A percentile compares a stretch with the other conserved stretches of the same genome.
These are phyloP conservation scores for Neoitamus cyanurus DNA, from an alignment of 2,888 invertebrate genomes.

Conservation along the genomic window DNA sequence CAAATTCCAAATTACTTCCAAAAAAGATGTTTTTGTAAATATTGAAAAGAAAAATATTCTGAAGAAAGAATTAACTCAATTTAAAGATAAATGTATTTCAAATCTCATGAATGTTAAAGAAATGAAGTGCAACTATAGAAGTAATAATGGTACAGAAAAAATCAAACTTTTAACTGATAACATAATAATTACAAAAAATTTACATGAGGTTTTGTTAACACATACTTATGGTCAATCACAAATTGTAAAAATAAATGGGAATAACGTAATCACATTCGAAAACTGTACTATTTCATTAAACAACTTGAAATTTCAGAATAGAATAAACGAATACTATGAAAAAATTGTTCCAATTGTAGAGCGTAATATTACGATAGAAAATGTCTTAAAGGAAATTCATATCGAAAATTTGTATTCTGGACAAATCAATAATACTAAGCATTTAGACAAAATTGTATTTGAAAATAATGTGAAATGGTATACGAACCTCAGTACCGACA, in stretches of 20 bases:
- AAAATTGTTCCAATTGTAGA: neutral
- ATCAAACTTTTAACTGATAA: neutral
- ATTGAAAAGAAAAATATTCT: neutral
- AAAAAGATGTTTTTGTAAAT: slow-evolving; percentile 8
- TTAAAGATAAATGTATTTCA: neutral
- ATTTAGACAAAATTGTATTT: neutral
- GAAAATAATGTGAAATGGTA: neutral
- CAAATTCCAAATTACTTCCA: slow-evolving; percentile 28
- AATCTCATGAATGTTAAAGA: neutral
- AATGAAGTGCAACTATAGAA: neutral
- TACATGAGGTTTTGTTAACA: neutral
- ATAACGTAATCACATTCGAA: slow-evolving; percentile 8
- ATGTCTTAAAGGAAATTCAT: neutral
- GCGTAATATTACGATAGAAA: slow-evolving; percentile 24
- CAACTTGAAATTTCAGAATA: neutral
- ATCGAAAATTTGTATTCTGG: neutral
- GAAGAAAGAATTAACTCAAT: neutral
- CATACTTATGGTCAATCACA: neutral
- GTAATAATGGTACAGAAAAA: neutral
- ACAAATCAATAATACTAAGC: neutral
- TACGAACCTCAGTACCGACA: neutral
- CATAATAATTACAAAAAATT: neutral
- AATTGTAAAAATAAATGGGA: neutral
- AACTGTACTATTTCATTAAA: neutral
- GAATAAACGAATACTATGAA: neutral